phyloP scores from a whole-genome alignment of 1,140 invertebrate species.

The Cardiocondyla obscurior region DNA sequence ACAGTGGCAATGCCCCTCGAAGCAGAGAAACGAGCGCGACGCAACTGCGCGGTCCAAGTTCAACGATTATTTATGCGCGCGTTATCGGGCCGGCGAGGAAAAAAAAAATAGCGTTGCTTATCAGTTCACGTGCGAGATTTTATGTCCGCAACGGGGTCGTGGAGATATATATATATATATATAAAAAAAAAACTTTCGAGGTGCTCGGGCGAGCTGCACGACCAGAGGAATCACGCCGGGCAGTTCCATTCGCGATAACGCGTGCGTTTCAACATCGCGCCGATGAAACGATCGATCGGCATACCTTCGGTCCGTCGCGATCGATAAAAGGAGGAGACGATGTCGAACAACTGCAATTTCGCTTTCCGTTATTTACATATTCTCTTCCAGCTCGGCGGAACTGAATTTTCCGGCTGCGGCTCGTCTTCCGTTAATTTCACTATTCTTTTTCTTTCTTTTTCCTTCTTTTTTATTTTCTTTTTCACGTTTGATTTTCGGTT shows the following conservation, averaged over 20 bases:
- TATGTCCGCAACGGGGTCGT: background rate
- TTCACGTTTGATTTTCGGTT: background rate
- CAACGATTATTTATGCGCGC: constrained; percentile 20
- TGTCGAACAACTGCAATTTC: background rate
- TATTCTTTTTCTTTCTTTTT: background rate
- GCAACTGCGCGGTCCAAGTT: constrained; percentile 13
- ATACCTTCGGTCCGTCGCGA: background rate
- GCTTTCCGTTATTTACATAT: background rate
- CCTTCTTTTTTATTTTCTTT: background rate
- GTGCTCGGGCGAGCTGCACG: background rate
- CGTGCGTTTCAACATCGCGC: background rate
- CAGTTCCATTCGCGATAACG: background rate
- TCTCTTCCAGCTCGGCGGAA: background rate
- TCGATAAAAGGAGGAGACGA: background rate
- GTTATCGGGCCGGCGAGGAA: background rate
- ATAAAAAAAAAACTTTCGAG: background rate
- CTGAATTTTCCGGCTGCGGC: background rate
- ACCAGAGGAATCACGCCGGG: background rate
- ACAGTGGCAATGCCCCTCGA: constrained; percentile 29
- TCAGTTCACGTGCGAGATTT: background rate
- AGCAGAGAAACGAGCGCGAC: background rate
- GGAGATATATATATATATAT: too few relatives aligned
- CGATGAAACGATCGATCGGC: background rate
- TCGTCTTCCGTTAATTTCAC: background rate
- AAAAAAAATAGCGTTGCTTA: background rate